These are phyloP conservation scores for Lucinisca nassula DNA, from an alignment of 2,888 invertebrate genomes.

Conservation along the genomic window DNA sequence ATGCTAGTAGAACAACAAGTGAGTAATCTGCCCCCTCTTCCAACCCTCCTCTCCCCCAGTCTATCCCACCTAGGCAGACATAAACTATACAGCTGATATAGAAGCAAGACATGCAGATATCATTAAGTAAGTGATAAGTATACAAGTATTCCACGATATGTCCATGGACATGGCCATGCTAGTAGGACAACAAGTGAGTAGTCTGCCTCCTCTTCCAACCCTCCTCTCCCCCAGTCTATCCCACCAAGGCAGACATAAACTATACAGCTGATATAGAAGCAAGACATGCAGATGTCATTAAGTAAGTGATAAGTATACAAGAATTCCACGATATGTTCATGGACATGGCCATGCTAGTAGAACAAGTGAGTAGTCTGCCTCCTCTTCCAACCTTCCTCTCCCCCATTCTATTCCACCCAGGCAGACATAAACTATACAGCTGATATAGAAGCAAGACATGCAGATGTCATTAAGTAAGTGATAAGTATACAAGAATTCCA, in stretches of 20 bases:
- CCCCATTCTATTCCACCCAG: too few species aligned
- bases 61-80: too few species aligned
- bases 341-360: conserved; percentile 99
- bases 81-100: conserved; percentile 99
- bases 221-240: too few species aligned
- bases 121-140: conserved; percentile 99
- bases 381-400: too few species aligned
- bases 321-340: conserved; percentile 99
- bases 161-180: conserved; percentile 99
- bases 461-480: conserved; percentile 99
- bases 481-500: conserved; percentile 99
- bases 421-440: too few species aligned
- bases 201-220: too few species aligned
- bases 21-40: too few species aligned
- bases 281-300: conserved; percentile 99
- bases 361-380: conserved; percentile 93
- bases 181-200: conserved; percentile 94
- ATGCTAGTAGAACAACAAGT: conserved; percentile 98
- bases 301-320: conserved; percentile 99
- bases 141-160: conserved; percentile 99
- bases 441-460: conserved; percentile 99
- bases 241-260: conserved; percentile 99
- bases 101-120: conserved; percentile 99
- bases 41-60: too few species aligned
- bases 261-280: conserved; percentile 99